Evolutionary conservation across 2,888 invertebrate genomes (phyloP), one percentile per base, ranked within the genome.

Genomic region (Plebejus melissa): DNA sequence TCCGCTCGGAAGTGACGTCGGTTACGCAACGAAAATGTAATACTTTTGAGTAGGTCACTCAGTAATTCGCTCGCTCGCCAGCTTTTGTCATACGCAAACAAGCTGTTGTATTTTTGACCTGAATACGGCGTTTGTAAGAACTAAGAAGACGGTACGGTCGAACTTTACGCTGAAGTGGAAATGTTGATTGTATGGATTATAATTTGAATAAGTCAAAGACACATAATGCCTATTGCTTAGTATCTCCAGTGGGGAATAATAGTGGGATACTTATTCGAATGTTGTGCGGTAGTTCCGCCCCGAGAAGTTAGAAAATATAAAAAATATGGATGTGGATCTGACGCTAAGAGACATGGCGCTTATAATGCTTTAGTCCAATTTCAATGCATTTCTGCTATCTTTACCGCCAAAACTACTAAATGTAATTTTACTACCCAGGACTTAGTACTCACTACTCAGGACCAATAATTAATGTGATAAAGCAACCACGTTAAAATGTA

Each of bases 1-100:
- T 41, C 70, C 38, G 72, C 32, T 72, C 72, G 72, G 72, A 72
- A 72, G 54, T 72, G 72, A 54, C 71, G 46, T 9, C 46, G 22
- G 32, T 72, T 50, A 72, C 11, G 72, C 50, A 72, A 72, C 72
- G 28, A 32, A 65, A 65, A 72, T 50, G 72, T 72, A 54, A 50
- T 72, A 72, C 72, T 50, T 54, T 50, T 50, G 54, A 72, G 72
- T 72, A 32, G 72, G 72, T 72, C 72, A 54, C 54, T 65, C 65
- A 32, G 65, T 65, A 65, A 65, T 65, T 65, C 65, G 65, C 32
- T 65, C 60, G 60, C 9, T 65, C 65, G 65, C 5, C 65, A 65
- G 65, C 32, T 65, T 65, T 65, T 65, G 65, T 65, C 36, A 36
- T 16, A 65, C 13, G 65, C 65, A 36, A 65, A 65, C 65, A 65